Percentiles rank a stretch among this genome's conserved stretches.
Conservation (phyloP, 2,113 vertebrate genomes). For the Hepsetus odoe region DNA sequence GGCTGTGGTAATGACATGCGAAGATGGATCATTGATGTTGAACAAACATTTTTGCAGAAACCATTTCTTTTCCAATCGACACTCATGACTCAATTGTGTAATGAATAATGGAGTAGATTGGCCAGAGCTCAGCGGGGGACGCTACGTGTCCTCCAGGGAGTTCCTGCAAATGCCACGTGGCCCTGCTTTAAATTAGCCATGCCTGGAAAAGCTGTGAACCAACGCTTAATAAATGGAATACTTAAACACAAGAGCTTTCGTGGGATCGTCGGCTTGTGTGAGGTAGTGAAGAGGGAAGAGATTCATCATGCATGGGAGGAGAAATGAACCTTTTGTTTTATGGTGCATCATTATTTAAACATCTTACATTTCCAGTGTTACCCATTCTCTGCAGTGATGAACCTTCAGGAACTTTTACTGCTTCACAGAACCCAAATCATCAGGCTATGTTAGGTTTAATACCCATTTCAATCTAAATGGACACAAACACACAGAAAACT, state of each 20-base stretch:
- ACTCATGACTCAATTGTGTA: neutral
- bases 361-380: too few species aligned
- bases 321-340: neutral
- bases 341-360: too few species aligned
- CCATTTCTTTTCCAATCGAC: conserved; percentile 17
- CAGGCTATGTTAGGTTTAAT: too few species aligned
- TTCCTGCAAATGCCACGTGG: neutral
- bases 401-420: too few species aligned
- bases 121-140: conserved; percentile 8
- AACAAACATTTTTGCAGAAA: conserved; percentile 35
- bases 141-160: neutral
- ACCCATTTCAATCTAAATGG: too few species aligned
- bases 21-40: conserved; percentile 40
- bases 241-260: conserved; percentile 40
- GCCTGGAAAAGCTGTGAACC: conserved; percentile 19
- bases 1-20: conserved; percentile 12
- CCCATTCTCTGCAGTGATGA: too few species aligned
- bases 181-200: conserved; percentile 19
- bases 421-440: too few species aligned
- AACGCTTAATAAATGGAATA: conserved; percentile 10
- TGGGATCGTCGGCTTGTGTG: conserved; percentile 44
- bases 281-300: conserved; percentile 17
- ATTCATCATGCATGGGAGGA: neutral
- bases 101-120: conserved; percentile 27
- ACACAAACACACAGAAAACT: too few species aligned